A percentile compares a stretch with the other conserved stretches of the same genome.
These are phyloP conservation scores for Falco concolor DNA, from an alignment of 2,797 vertebrate species.

Conservation along the genomic window DNA sequence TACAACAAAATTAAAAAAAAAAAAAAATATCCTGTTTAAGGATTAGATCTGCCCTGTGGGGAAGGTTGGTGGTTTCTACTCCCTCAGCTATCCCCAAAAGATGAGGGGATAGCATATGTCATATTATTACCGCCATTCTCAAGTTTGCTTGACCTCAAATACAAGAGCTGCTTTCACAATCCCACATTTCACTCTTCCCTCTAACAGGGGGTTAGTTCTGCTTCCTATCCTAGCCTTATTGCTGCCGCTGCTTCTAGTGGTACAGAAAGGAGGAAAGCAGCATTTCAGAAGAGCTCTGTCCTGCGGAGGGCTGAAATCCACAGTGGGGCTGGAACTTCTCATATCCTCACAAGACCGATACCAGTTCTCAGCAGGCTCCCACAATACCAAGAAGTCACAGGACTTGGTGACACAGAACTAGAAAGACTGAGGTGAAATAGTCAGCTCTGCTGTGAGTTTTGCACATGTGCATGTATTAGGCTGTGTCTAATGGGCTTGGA, in stretches of 20 bases:
- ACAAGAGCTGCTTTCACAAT: not conserved
- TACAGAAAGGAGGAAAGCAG: not conserved
- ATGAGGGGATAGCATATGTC: too few species aligned
- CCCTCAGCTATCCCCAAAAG: not conserved
- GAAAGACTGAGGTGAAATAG: not conserved
- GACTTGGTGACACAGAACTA: not conserved
- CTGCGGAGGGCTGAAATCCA: not conserved
- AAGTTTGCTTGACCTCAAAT: not conserved
- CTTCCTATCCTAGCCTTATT: not conserved
- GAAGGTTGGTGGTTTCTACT: not conserved
- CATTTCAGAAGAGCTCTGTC: not conserved
- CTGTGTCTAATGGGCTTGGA: not conserved
- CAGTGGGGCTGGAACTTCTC: not conserved
- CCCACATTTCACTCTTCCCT: not conserved
- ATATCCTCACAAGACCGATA: not conserved
- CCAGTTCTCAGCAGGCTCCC: not conserved
- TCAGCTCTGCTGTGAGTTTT: not conserved
- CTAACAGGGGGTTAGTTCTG: not conserved
- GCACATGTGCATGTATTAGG: fast-evolving
- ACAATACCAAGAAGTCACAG: not conserved
- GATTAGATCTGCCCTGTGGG: not conserved
- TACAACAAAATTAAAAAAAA: not conserved
- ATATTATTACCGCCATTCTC: not conserved
- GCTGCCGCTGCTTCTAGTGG: not conserved
- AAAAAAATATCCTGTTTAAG: not conserved